These are phyloP conservation scores for Tridacna gigas DNA, from an alignment of 2,888 invertebrate species.

Conservation along the genomic window DNA sequence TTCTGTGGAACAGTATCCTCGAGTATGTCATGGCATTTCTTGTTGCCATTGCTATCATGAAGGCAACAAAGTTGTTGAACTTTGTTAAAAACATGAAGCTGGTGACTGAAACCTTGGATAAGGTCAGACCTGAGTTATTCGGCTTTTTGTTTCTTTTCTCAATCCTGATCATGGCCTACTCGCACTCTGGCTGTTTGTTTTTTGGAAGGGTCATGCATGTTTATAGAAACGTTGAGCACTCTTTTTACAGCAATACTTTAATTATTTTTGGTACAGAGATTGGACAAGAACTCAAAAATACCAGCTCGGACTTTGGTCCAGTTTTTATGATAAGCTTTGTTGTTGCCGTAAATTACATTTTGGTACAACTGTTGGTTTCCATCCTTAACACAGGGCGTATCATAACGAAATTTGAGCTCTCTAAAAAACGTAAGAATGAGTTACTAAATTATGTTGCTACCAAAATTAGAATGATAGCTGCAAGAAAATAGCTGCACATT, in stretches of 20 bases:
- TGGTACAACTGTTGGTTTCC: slow-evolving; percentile 66
- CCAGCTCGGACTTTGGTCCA: slow-evolving; percentile 64
- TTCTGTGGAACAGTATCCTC: slow-evolving; percentile 67
- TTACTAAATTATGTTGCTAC: slow-evolving; percentile 61
- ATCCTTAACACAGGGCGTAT: slow-evolving; percentile 66
- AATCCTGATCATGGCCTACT: slow-evolving; percentile 63
- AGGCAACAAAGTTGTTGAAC: slow-evolving; percentile 67
- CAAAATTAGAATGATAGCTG: slow-evolving; percentile 61
- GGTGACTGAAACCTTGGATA: slow-evolving; percentile 57
- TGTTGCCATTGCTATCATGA: slow-evolving; percentile 66
- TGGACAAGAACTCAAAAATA: slow-evolving; percentile 54
- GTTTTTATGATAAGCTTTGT: slow-evolving; percentile 65
- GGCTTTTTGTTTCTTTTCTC: slow-evolving; percentile 59
- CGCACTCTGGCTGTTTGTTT: slow-evolving; percentile 52
- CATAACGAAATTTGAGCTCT: slow-evolving; percentile 44
- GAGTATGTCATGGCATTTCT: slow-evolving; percentile 67
- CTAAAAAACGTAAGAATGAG: slow-evolving; percentile 64
- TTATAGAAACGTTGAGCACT: slow-evolving; percentile 51
- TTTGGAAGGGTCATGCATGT: slow-evolving; percentile 62
- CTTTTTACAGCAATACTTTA: slow-evolving; percentile 61
- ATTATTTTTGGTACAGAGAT: slow-evolving; percentile 63
- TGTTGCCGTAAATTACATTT: slow-evolving; percentile 57
- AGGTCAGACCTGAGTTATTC: slow-evolving; percentile 41
- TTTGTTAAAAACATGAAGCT: slow-evolving; percentile 68
- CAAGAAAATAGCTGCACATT: not conserved